Evolutionary conservation across 2,888 invertebrate species (phyloP).

Genomic region (Girardia tigrina): DNA sequence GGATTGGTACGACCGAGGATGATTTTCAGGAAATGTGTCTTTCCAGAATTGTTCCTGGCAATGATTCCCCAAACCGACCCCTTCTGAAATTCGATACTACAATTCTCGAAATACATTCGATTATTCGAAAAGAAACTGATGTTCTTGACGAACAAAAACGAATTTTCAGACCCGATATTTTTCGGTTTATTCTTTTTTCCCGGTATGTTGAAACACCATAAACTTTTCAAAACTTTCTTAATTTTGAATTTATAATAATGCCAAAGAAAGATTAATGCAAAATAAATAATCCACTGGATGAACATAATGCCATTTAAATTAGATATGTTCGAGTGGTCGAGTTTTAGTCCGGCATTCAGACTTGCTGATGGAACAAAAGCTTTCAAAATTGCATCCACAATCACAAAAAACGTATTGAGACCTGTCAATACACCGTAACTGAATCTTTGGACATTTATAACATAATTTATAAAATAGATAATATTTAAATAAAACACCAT

Average conservation of each 20-base stretch:
- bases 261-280: neutral
- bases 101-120: neutral
- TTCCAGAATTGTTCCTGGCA: neutral
- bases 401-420: neutral
- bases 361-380: neutral
- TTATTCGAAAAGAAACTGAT: neutral
- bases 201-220: neutral
- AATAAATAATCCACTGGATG: neutral
- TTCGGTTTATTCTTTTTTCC: neutral
- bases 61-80: neutral
- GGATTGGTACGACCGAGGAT: neutral
- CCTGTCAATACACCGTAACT: neutral
- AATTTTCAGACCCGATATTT: neutral
- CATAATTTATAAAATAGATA: neutral
- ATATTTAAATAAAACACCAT: neutral
- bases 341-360: slow-evolving; percentile 4
- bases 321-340: neutral
- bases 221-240: neutral
- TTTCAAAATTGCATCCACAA: neutral
- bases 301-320: neutral
- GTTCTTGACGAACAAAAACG: neutral
- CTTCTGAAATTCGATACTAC: neutral
- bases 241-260: neutral
- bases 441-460: neutral
- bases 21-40: neutral